phyloP scores from a whole-genome alignment of 2,888 invertebrate species.

The Nomada ruficornis region DNA sequence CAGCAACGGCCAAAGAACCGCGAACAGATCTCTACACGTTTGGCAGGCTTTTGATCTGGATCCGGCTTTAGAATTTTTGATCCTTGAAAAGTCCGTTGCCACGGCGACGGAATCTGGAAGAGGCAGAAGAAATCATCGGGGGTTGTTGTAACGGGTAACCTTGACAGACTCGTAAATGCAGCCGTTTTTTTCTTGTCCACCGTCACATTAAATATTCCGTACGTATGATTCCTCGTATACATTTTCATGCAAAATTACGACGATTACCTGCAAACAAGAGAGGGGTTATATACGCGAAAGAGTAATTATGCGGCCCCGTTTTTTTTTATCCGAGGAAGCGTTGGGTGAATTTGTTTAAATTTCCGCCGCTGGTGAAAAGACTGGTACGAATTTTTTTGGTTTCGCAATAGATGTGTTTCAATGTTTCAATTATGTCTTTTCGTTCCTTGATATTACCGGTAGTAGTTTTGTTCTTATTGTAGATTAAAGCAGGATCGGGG shows the following conservation, averaged over 20 bases:
- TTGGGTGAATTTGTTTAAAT: neutral
- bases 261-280: slow-evolving; percentile 2
- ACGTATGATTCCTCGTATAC: slow-evolving; percentile 19
- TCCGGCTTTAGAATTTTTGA: slow-evolving; percentile 12
- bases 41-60: neutral
- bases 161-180: slow-evolving; percentile 19
- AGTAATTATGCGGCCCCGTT: slow-evolving; percentile 23
- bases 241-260: slow-evolving; percentile 12
- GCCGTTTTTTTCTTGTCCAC: neutral
- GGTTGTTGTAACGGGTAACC: slow-evolving; percentile 30
- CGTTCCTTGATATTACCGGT: too few relatives aligned
- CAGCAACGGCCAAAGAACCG: too few relatives aligned
- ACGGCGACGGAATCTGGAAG: neutral
- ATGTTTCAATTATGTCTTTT: too few relatives aligned
- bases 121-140: neutral
- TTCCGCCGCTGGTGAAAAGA: neutral
- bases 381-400: slow-evolving; percentile 9
- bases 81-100: slow-evolving; percentile 39
- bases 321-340: neutral
- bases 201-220: neutral
- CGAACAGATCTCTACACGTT: too few relatives aligned
- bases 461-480: neutral
- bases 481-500: neutral
- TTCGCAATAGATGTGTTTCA: neutral
- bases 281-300: slow-evolving; percentile 11